A percentile compares a stretch with the other conserved stretches of the same genome.
These are phyloP conservation scores for Melospiza georgiana DNA, from an alignment of 2,113 vertebrate genomes.

Conservation along the genomic window DNA sequence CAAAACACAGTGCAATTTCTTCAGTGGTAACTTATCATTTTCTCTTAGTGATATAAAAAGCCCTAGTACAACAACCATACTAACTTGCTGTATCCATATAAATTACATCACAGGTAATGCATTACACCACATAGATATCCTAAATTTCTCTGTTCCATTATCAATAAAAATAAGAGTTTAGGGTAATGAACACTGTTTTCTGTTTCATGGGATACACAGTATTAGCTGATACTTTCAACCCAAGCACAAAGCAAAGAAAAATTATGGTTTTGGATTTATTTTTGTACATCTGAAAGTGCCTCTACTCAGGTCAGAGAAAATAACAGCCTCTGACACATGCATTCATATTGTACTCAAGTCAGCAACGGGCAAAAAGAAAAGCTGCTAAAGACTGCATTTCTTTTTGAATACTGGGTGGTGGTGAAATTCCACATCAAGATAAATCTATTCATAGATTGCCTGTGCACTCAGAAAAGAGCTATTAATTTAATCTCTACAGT, in stretches of 20 bases:
- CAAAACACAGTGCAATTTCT: background rate
- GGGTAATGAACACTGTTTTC: background rate
- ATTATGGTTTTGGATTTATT: background rate
- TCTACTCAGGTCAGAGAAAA: background rate
- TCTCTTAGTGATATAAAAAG: background rate
- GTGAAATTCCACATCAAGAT: background rate
- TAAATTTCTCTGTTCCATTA: background rate
- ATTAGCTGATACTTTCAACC: background rate
- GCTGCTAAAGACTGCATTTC: background rate
- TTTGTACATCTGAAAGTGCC: background rate
- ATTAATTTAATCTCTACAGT: background rate
- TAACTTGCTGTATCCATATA: background rate
- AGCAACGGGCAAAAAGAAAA: background rate
- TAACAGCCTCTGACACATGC: background rate
- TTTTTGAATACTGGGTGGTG: background rate
- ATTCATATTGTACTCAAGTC: background rate
- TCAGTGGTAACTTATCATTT: background rate
- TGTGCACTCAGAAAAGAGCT: background rate
- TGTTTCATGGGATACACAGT: fast-evolving
- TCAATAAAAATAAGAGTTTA: background rate
- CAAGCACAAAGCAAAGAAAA: background rate
- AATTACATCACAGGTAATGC: background rate
- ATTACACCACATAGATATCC: background rate
- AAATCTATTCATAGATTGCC: background rate
- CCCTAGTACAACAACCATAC: fast-evolving